phyloP scores from a whole-genome alignment of 2,888 invertebrate genomes.

The Parelbella ahira region DNA sequence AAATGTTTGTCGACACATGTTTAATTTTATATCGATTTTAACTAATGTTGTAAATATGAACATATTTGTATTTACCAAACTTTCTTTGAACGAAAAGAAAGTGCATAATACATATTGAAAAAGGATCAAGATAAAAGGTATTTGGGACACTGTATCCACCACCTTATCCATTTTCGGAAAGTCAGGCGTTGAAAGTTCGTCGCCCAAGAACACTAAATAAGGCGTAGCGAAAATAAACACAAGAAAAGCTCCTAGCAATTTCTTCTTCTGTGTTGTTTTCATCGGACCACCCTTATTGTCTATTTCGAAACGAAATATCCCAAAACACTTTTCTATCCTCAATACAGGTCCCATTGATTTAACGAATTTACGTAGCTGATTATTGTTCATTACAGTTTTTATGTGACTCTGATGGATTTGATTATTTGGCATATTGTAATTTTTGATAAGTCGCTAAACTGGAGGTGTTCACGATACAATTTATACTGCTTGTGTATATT shows the following conservation, averaged over 20 bases:
- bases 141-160: background rate
- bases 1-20: slow-evolving; percentile 8
- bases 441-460: too few species aligned
- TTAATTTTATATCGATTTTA: slow-evolving; percentile 25
- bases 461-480: too few species aligned
- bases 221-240: background rate
- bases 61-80: slow-evolving; percentile 4
- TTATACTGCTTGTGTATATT: too few species aligned
- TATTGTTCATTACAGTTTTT: too few species aligned
- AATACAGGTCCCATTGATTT: slow-evolving; percentile 1
- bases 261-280: background rate
- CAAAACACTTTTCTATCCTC: slow-evolving; percentile 6
- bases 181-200: background rate
- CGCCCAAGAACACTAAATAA: background rate
- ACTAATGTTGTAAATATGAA: slow-evolving; percentile 16
- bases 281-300: background rate
- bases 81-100: slow-evolving; percentile 1
- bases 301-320: slow-evolving; percentile 7
- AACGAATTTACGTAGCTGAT: background rate
- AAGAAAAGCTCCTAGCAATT: background rate
- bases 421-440: too few species aligned
- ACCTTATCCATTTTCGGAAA: background rate
- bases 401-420: too few species aligned
- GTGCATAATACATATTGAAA: slow-evolving; percentile 10
- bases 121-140: slow-evolving; percentile 5